phyloP scores from a whole-genome alignment of 2,888 invertebrate genomes.

The Meta bourneti region DNA sequence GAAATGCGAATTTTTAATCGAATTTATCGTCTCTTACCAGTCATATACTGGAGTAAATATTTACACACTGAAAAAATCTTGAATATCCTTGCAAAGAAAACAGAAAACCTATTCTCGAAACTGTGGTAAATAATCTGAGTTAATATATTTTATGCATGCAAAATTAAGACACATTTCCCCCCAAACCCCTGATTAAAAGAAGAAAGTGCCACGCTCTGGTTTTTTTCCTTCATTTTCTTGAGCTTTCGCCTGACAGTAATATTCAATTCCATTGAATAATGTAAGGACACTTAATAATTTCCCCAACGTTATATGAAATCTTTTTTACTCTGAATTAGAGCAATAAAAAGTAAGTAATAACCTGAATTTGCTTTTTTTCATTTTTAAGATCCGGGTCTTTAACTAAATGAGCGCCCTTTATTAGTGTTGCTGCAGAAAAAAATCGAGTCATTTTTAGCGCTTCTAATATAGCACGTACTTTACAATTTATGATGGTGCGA shows the following conservation, averaged over 20 bases:
- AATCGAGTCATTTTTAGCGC: constrained; percentile 19
- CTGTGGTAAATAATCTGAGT: background rate
- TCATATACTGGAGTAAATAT: background rate
- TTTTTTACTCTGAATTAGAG: constrained; percentile 5
- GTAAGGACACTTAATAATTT: constrained; percentile 32
- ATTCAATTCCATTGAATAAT: constrained; percentile 25
- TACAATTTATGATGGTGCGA: constrained; percentile 24
- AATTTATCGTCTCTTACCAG: too few relatives aligned
- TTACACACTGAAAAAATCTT: background rate
- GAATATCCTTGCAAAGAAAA: background rate
- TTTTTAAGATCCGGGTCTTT: constrained; percentile 3
- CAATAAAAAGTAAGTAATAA: constrained; percentile 39
- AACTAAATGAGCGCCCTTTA: constrained; percentile 16
- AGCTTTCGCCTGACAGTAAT: constrained; percentile 10
- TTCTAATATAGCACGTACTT: background rate
- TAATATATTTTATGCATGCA: background rate
- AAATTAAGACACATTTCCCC: background rate
- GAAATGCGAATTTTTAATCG: too few relatives aligned
- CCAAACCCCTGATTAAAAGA: background rate
- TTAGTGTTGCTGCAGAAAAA: constrained; percentile 2
- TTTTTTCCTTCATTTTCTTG: background rate
- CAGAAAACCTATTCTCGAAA: background rate
- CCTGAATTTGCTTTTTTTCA: constrained; percentile 7
- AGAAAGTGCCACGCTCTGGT: background rate
- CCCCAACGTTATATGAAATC: constrained; percentile 1